Conservation (phyloP, 2,888 invertebrate genomes). For the Nezara viridula region DNA sequence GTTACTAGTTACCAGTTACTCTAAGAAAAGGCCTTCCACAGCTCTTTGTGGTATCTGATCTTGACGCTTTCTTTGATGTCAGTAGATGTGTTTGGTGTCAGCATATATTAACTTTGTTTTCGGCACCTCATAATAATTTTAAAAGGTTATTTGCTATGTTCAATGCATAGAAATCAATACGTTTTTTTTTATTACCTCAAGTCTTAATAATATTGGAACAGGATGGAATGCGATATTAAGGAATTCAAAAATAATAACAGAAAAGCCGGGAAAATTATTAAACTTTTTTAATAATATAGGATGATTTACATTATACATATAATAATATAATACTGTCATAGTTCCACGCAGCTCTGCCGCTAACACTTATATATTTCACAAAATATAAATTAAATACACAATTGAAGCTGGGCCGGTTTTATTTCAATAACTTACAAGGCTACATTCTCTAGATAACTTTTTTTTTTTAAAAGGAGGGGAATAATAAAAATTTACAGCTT, state of each 20-base stretch:
- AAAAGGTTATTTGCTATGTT: too few species aligned
- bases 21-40: too few species aligned
- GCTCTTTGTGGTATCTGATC: too few species aligned
- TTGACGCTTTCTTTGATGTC: too few species aligned
- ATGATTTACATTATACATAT: slow-evolving; percentile 63
- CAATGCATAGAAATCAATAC: too few species aligned
- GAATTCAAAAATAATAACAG: slow-evolving; percentile 60
- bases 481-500: slow-evolving; percentile 50
- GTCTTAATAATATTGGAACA: background rate
- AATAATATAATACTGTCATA: slow-evolving; percentile 62
- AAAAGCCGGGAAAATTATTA: slow-evolving; percentile 64
- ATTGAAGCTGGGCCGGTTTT: slow-evolving; percentile 40
- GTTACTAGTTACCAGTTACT: too few species aligned
- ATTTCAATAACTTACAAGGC: slow-evolving; percentile 44
- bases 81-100: too few species aligned
- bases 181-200: background rate
- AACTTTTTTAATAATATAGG: slow-evolving; percentile 64
- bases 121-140: too few species aligned
- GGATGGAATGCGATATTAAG: background rate
- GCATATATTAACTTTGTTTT: too few species aligned
- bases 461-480: slow-evolving; percentile 17
- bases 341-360: slow-evolving; percentile 21
- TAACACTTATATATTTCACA: slow-evolving; percentile 11
- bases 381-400: slow-evolving; percentile 54
- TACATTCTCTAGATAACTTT: slow-evolving; percentile 17